These are phyloP conservation scores for Drosophila equinoxialis DNA, from an alignment of 1,140 invertebrate species.

Conservation along the genomic window DNA sequence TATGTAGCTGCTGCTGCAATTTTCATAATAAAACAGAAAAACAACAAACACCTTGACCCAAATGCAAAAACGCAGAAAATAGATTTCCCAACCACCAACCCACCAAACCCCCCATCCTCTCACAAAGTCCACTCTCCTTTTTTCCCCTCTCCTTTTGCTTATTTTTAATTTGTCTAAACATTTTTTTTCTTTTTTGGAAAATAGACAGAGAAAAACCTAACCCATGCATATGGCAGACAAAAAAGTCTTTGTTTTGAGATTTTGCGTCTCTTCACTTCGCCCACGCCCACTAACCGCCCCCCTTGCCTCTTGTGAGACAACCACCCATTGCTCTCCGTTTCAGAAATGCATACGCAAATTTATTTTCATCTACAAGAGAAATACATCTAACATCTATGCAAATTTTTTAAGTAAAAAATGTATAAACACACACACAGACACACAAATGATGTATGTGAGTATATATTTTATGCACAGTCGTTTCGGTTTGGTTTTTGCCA, in stretches of 20 bases:
- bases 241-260: conserved; percentile 74
- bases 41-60: conserved; percentile 74
- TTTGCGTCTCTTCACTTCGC: conserved; percentile 34
- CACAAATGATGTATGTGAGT: neutral
- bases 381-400: conserved; percentile 65
- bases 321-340: neutral
- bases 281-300: neutral
- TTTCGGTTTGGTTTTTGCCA: conserved; percentile 44
- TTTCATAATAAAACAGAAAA: conserved; percentile 72
- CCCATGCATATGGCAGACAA: conserved; percentile 57
- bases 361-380: conserved; percentile 54
- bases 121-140: too few relatives aligned
- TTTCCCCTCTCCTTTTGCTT: conserved; percentile 30
- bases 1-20: conserved; percentile 48
- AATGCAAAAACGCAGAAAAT: conserved; percentile 69
- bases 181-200: conserved; percentile 46
- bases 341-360: conserved; percentile 77
- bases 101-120: neutral
- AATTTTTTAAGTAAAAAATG: conserved; percentile 66
- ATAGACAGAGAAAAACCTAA: conserved; percentile 18
- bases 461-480: conserved; percentile 79
- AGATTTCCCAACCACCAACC: conserved; percentile 36
- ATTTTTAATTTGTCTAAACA: conserved; percentile 81
- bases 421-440: conserved; percentile 14
- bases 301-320: too few relatives aligned